These are phyloP conservation scores for Oasisia sp. DNA, from an alignment of 2,888 invertebrate species.

Conservation along the genomic window DNA sequence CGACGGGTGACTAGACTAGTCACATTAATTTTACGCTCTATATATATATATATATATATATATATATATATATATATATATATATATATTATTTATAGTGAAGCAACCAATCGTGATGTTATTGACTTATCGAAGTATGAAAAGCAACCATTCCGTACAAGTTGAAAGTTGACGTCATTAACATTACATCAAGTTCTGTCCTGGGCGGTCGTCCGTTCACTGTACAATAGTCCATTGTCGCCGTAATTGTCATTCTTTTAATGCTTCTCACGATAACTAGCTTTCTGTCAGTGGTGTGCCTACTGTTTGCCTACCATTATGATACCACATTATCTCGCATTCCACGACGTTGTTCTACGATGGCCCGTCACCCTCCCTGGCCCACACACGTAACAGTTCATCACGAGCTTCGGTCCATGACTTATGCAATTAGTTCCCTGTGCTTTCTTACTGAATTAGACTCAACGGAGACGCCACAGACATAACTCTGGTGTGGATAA, in stretches of 20 bases:
- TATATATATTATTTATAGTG: too few relatives aligned
- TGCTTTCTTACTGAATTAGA: neutral
- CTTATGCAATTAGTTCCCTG: neutral
- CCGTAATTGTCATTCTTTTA: neutral
- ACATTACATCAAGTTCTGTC: neutral
- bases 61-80: too few relatives aligned
- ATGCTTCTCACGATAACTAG: neutral
- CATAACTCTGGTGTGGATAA: neutral
- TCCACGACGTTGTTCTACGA: neutral
- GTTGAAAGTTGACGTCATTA: neutral
- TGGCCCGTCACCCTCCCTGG: neutral
- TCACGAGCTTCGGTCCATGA: neutral
- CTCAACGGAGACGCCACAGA: neutral
- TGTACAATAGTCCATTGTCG: neutral
- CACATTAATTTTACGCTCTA: neutral
- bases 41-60: too few relatives aligned
- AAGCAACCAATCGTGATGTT: too few relatives aligned
- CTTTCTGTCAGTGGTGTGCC: too few relatives aligned
- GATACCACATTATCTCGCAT: neutral
- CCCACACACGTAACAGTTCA: neutral
- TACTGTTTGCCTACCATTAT: neutral
- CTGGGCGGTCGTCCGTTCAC: neutral
- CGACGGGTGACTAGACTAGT: neutral
- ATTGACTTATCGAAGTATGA: too few relatives aligned
- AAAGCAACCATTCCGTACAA: neutral